phyloP scores from a whole-genome alignment of 2,888 invertebrate species.

The Biston stratarius region DNA sequence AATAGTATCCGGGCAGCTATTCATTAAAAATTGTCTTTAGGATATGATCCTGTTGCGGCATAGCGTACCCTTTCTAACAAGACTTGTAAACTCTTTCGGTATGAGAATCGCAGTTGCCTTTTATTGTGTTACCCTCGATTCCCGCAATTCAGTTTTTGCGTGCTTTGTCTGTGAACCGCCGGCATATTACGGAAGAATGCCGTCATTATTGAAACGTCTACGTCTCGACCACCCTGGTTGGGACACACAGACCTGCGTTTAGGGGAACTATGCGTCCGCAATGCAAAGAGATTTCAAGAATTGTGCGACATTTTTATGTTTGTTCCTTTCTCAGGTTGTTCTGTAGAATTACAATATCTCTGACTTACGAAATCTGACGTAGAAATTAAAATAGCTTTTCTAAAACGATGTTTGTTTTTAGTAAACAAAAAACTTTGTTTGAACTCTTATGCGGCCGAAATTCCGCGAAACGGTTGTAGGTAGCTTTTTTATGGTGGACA shows the following conservation, averaged over 20 bases:
- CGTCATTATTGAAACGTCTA: constrained; percentile 77
- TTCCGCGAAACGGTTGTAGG: too few species aligned
- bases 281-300: constrained; percentile 37
- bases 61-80: not conserved
- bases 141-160: constrained; percentile 72
- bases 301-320: constrained; percentile 20
- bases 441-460: too few species aligned
- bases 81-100: constrained; percentile 29
- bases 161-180: constrained; percentile 61
- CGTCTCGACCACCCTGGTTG: constrained; percentile 73
- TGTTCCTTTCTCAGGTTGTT: not conserved
- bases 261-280: constrained; percentile 53
- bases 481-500: too few species aligned
- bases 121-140: constrained; percentile 70
- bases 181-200: constrained; percentile 70
- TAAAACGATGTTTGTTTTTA: too few species aligned
- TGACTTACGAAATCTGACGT: not conserved
- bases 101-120: constrained; percentile 53
- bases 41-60: not conserved
- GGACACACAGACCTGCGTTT: constrained; percentile 67
- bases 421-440: too few species aligned
- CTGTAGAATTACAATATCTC: not conserved
- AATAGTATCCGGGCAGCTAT: too few species aligned
- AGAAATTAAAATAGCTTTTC: too few species aligned
- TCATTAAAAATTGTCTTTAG: not conserved